Evolutionary conservation across 64 coral and sea anemone genomes (phyloP), one percentile per base, ranked within the genome.

Genomic region (Hydrozoanthus tunicans): DNA sequence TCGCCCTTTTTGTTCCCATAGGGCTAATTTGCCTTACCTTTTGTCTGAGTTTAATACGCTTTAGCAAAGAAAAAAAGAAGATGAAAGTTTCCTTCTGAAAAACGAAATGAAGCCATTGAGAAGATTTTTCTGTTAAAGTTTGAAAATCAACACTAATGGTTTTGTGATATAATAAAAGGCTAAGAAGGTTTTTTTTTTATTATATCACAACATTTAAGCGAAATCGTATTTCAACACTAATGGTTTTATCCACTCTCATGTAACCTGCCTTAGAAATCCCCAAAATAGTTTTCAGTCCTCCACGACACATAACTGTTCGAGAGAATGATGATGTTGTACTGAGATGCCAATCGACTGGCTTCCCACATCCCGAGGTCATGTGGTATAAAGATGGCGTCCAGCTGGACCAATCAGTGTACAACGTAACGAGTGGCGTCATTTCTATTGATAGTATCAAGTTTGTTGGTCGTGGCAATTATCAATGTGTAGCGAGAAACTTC

Each of bases 401-500:
- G 26, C 7, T 91, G 5, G 23, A 61, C 56, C 25, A 82, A 26
- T 59, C 66, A n/a, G 53, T 55, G 64, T 81, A 58, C 56, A 71
- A 91, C 51, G 25, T 67, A 51, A 73, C 58, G 3, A 82, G 70
- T 61, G 70, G 67, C 6, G 59, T 24, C 5, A 8, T 91, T 23
- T 57, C 66, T 17, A 51, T 91, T 4, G 51, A 73, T 13, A 71
- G 60, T 2, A 91, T 91, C 14, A 70, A 82, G 56, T 91, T 82
- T 27, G 56, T 7, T 5, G 66, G 64, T 11, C 90, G 78, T 7
- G 90, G 90, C 5, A 73, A 58, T 7, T 91, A 91, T 64, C 51
- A 43, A 10, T 91, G 90, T 23, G 80, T 62, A 14, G 90, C 90
- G 9, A 82, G 70, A n/a, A 91, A 91, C 20, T 82, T 91, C 24